Conservation (phyloP, 2,888 invertebrate species). For the Cacoxenus indagator region DNA sequence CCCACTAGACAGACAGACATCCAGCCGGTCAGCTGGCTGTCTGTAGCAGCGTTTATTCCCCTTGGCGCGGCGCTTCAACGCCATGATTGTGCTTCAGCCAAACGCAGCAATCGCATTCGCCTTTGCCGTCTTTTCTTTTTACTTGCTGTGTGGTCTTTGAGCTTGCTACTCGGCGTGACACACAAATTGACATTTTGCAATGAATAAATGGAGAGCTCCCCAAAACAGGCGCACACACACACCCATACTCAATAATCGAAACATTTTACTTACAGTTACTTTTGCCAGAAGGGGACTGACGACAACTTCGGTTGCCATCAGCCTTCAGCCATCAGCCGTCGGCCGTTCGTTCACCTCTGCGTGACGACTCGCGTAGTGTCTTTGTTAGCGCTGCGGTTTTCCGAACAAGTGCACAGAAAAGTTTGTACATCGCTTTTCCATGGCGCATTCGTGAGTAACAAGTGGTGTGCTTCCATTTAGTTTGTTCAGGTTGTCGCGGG, state of each 20-base stretch:
- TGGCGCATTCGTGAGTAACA: no score
- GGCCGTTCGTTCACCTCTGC: neutral
- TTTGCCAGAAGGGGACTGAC: neutral
- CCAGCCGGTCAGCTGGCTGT: constrained; percentile 44
- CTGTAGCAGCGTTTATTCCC: constrained; percentile 39
- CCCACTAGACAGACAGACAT: constrained; percentile 16
- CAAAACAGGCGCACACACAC: neutral
- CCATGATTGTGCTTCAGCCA: no score
- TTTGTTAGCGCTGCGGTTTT: constrained; percentile 62
- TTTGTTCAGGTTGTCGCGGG: no score
- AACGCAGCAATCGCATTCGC: no score
- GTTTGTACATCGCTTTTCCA: neutral
- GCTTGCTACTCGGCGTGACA: neutral
- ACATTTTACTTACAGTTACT: neutral
- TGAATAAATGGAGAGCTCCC: neutral
- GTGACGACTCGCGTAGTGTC: constrained; percentile 41
- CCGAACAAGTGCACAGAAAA: constrained; percentile 67
- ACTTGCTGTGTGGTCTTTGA: neutral
- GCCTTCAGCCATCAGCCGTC: neutral
- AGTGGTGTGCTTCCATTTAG: no score
- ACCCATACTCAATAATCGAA: neutral
- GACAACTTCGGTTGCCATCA: neutral
- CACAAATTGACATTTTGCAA: constrained; percentile 8
- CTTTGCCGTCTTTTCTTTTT: neutral
- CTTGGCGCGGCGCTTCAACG: no score